Base-by-base conservation (phyloP, 2,888 invertebrate genomes). In the Agrochola lychnidis region DNA sequence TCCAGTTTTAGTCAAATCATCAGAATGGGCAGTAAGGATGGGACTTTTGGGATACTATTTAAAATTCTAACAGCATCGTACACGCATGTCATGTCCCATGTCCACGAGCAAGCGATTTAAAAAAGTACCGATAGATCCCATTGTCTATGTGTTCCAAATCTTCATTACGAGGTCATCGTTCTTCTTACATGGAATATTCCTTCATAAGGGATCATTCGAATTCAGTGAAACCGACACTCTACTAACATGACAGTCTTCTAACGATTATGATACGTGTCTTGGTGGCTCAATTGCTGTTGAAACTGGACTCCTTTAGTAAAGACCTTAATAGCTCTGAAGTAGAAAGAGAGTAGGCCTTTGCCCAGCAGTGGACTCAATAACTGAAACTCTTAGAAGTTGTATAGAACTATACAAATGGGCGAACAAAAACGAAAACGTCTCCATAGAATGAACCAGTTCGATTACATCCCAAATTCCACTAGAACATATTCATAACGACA, bases 141-240 rank as follows among this genome's bases (percentile, higher is more conserved):
- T 85, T 88, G 82, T 86, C 84, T 83, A 81, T 78, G 80, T 78
- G 68, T 77, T 73, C 71, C 78, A 68, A 81, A 76, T 76, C 70
- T 76, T 73, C 64, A 72, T 68, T 73, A 68, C 74, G 70, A 82
- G 85, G 85, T 85, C 82, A 79, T 74, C 61, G 89, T 73, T 78
- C 87, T 85, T 62, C 81, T 86, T 88, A 85, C 87, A 83, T 79
- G n/a, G 48, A 78, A 82, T 82, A 74, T 70, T 76, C 72, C 73
- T 72, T 73, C 68, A 25, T 78, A 87, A 67, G 81, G 77, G 73
- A 73, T 75, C 71, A 84, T 86, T 88, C 53, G 71, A 74, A 89
- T 84, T 85, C 84, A 81, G 70, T 78, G 68, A 82, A 71, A 70
- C 70, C 62, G 61, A 69, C 67, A 87, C 78, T 80, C 82, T 77